Percentiles rank a stretch among this genome's conserved stretches.
phyloP scores from a whole-genome alignment of 1,140 invertebrate species.

The Drosophila rufa region DNA sequence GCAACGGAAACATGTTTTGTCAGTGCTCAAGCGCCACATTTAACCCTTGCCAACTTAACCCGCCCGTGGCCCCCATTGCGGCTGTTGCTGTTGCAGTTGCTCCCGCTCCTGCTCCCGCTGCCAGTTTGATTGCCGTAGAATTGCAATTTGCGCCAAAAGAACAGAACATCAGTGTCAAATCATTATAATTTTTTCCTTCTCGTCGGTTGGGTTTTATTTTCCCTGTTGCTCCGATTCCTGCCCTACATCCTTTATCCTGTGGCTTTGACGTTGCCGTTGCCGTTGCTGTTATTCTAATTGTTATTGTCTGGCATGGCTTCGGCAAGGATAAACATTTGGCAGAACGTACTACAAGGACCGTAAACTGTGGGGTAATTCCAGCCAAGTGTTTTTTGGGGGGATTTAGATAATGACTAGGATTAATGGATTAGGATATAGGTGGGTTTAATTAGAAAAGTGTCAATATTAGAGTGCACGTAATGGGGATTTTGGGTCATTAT shows the following conservation, averaged over 20 bases:
- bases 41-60: slow-evolving; percentile 62
- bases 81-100: slow-evolving; percentile 41
- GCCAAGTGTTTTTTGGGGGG: background rate
- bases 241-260: slow-evolving; percentile 28
- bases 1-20: slow-evolving; percentile 80
- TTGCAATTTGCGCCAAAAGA: slow-evolving; percentile 81
- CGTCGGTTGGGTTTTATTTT: slow-evolving; percentile 17
- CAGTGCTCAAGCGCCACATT: slow-evolving; percentile 75
- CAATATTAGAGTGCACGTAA: background rate
- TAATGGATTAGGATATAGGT: background rate
- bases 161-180: slow-evolving; percentile 83
- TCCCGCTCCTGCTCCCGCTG: slow-evolving; percentile 30
- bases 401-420: slow-evolving; percentile 16
- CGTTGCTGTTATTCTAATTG: slow-evolving; percentile 50
- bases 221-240: slow-evolving; percentile 1
- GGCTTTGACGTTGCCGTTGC: slow-evolving; percentile 45
- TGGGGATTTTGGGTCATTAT: background rate
- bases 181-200: slow-evolving; percentile 74
- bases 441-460: background rate
- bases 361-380: slow-evolving; percentile 10
- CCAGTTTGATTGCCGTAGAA: slow-evolving; percentile 81
- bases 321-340: slow-evolving; percentile 37
- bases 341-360: background rate
- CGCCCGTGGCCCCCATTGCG: slow-evolving; percentile 11
- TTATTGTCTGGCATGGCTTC: slow-evolving; percentile 46